Evolutionary conservation across 2,113 vertebrate genomes (phyloP).

Genomic region (Notiomystis cincta): DNA sequence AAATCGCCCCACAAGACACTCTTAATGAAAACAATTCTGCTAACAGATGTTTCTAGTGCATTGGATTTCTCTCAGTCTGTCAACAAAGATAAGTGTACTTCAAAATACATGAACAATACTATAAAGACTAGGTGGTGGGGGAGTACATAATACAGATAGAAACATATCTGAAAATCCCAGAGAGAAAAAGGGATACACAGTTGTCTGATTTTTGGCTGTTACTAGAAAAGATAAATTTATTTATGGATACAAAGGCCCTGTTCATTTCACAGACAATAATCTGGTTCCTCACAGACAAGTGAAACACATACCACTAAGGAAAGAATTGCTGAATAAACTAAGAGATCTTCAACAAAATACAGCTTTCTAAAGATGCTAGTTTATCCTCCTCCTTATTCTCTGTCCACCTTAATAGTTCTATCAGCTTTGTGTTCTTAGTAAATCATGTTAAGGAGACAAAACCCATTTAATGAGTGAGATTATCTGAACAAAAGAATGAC

Average conservation of each 20-base stretch:
- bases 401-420: background rate
- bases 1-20: background rate
- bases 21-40: slow-evolving; percentile 10
- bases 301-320: background rate
- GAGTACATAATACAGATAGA: background rate
- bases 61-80: background rate
- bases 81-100: background rate
- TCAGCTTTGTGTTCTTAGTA: background rate
- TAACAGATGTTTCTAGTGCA: slow-evolving; percentile 20
- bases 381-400: background rate
- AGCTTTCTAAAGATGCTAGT: background rate
- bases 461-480: background rate
- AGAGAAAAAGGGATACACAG: background rate
- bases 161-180: background rate
- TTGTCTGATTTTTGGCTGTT: background rate
- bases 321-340: background rate
- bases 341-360: background rate
- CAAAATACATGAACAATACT: background rate
- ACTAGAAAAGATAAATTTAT: background rate
- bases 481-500: background rate
- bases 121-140: background rate
- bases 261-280: background rate
- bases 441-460: background rate
- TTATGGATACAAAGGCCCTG: background rate
- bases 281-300: background rate